Percentiles rank a stretch among this genome's conserved stretches.
These are phyloP conservation scores for Gymnoscopelus braueri DNA, from an alignment of 2,797 vertebrate species.

Conservation along the genomic window DNA sequence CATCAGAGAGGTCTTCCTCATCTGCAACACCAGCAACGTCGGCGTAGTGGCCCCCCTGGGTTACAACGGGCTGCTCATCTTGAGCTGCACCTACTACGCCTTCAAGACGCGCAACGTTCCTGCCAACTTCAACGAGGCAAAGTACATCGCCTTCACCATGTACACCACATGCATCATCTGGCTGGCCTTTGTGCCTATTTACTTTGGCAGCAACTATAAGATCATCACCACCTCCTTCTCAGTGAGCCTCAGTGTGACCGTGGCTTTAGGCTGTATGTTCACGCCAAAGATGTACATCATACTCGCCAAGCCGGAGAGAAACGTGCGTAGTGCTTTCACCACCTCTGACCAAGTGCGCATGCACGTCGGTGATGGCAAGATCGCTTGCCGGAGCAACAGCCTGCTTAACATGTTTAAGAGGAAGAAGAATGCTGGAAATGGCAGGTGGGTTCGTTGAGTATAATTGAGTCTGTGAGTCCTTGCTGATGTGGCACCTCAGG, in stretches of 20 bases:
- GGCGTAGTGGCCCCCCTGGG: constrained; percentile 95
- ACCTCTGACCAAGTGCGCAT: constrained; percentile 97
- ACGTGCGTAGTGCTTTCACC: constrained; percentile 98
- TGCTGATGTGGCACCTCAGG: constrained; percentile 75
- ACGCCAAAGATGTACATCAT: constrained; percentile 99
- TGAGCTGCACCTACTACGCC: constrained; percentile 99
- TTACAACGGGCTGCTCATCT: constrained; percentile 96
- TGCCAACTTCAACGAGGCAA: constrained; percentile 98
- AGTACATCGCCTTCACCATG: constrained; percentile 99
- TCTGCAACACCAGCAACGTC: constrained; percentile 98
- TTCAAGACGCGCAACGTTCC: constrained; percentile 99
- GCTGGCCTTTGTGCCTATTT: constrained; percentile 98
- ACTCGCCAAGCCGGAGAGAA: constrained; percentile 95
- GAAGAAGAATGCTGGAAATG: constrained; percentile 92
- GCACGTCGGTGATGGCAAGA: constrained; percentile 96
- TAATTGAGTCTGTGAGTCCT: constrained; percentile 60
- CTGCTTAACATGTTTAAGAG: constrained; percentile 97
- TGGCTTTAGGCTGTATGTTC: constrained; percentile 98
- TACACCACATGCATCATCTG: constrained; percentile 99
- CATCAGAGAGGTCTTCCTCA: constrained; percentile 95
- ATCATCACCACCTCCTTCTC: constrained; percentile 99
- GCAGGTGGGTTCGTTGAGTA: constrained; percentile 88
- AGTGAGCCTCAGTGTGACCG: constrained; percentile 96
- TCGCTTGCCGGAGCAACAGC: constrained; percentile 93
- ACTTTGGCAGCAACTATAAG: constrained; percentile 99